Percentiles rank a stretch among this genome's conserved stretches.
These are phyloP conservation scores for Drepana arcuata DNA, from an alignment of 1,140 invertebrate species.

Conservation along the genomic window DNA sequence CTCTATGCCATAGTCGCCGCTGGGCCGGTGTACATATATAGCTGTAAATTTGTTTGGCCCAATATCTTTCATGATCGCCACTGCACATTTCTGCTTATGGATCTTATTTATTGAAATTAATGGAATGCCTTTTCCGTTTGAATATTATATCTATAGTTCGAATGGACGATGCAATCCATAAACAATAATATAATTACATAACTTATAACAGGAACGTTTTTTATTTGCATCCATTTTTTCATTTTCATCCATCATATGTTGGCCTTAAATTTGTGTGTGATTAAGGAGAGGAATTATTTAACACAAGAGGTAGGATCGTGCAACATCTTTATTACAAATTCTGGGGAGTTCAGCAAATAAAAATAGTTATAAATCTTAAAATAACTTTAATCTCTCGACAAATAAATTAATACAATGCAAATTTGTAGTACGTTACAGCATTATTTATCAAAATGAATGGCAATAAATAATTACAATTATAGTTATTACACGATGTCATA, in stretches of 20 bases:
- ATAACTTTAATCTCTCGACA: conserved; percentile 65
- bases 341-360: no score
- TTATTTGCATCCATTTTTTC: no score
- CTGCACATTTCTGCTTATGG: conserved; percentile 28
- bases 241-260: no score
- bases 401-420: conserved; percentile 63
- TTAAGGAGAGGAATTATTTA: no score
- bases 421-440: conserved; percentile 28
- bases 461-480: conserved; percentile 57
- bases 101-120: conserved; percentile 57
- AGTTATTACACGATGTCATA: conserved; percentile 29
- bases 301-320: no score
- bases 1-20: no score
- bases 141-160: conserved; percentile 30
- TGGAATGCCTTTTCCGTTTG: conserved; percentile 66
- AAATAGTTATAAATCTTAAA: conserved; percentile 27
- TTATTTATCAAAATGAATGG: conserved; percentile 49
- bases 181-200: conserved; percentile 22
- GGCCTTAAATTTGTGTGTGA: no score
- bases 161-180: conserved; percentile 66
- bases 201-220: conserved; percentile 18
- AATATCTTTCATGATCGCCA: conserved; percentile 30
- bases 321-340: no score
- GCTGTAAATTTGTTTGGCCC: conserved; percentile 29
- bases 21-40: conserved; percentile 55